Evolutionary conservation across 2,888 invertebrate species (phyloP).

Genomic region (Microchrysa polita): DNA sequence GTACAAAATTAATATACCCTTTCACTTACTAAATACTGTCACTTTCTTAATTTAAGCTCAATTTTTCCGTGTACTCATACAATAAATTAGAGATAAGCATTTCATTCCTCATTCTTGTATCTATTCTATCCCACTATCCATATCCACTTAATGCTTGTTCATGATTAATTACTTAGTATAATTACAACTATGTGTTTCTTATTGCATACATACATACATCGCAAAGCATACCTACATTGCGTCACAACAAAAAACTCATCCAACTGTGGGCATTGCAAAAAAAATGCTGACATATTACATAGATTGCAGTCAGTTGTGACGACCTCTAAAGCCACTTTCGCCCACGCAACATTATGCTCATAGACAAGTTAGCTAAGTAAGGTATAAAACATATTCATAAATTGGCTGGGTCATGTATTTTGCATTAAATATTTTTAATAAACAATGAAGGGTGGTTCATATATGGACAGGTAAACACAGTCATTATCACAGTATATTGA

Average conservation of each 20-base stretch:
- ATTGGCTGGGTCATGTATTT: slow-evolving; percentile 19
- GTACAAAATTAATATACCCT: too few relatives aligned
- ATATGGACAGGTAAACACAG: neutral
- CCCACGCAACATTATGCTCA: slow-evolving; percentile 13
- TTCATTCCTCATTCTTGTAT: too few relatives aligned
- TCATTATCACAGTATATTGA: slow-evolving; percentile 28
- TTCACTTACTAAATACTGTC: too few relatives aligned
- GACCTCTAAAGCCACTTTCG: slow-evolving; percentile 31
- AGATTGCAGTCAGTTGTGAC: neutral
- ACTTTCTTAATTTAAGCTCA: too few relatives aligned
- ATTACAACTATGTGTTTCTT: too few relatives aligned
- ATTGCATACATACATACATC: too few relatives aligned
- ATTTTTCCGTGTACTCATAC: too few relatives aligned
- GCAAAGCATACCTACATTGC: neutral
- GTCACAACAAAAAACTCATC: slow-evolving; percentile 20
- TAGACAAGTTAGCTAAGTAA: neutral
- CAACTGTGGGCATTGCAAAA: neutral
- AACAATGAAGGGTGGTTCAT: slow-evolving; percentile 6
- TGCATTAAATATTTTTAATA: slow-evolving; percentile 31
- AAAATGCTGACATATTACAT: neutral
- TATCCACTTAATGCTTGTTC: too few relatives aligned
- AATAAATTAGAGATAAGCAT: too few relatives aligned
- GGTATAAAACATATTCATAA: neutral
- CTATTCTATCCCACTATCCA: too few relatives aligned
- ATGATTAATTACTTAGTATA: neutral